phyloP scores from a whole-genome alignment of 2,888 invertebrate genomes.

The Ichneumoninae sp. region DNA sequence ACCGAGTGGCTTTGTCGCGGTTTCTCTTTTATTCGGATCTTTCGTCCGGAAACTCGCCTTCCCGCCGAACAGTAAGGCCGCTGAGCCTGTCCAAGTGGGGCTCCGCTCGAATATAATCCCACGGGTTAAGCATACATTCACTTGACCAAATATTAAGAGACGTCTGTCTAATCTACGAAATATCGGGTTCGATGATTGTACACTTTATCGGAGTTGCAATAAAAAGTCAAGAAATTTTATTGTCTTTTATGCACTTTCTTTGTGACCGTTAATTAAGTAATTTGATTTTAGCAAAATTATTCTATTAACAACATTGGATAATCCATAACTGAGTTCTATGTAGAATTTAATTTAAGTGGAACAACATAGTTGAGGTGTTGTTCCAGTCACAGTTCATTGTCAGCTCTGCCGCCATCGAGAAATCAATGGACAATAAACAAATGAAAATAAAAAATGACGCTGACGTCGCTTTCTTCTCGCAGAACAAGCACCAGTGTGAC shows the following conservation, averaged over 20 bases:
- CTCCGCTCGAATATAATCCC: not conserved
- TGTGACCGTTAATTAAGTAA: not conserved
- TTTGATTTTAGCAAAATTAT: not conserved
- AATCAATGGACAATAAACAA: slow-evolving; percentile 8
- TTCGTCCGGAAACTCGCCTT: slow-evolving; percentile 25
- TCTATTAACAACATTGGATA: not conserved
- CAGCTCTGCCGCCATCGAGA: not conserved
- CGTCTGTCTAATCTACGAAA: not conserved
- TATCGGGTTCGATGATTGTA: not conserved
- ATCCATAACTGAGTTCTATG: not conserved
- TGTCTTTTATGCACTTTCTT: not conserved
- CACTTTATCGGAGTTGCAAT: not conserved
- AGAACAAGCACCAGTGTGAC: not conserved
- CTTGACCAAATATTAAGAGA: slow-evolving; percentile 29
- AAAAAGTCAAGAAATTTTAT: not conserved
- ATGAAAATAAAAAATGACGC: not conserved
- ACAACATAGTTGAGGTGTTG: not conserved
- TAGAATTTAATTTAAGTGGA: not conserved
- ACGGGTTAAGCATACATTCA: not conserved
- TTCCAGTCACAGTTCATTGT: not conserved
- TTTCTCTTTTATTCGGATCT: slow-evolving; percentile 47
- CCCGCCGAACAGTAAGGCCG: not conserved
- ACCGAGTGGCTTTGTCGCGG: slow-evolving; percentile 29
- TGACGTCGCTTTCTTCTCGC: not conserved
- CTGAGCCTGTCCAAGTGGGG: not conserved